These are phyloP conservation scores for Oncorhynchus gorbuscha DNA, from an alignment of 2,113 vertebrate genomes.

Conservation along the genomic window DNA sequence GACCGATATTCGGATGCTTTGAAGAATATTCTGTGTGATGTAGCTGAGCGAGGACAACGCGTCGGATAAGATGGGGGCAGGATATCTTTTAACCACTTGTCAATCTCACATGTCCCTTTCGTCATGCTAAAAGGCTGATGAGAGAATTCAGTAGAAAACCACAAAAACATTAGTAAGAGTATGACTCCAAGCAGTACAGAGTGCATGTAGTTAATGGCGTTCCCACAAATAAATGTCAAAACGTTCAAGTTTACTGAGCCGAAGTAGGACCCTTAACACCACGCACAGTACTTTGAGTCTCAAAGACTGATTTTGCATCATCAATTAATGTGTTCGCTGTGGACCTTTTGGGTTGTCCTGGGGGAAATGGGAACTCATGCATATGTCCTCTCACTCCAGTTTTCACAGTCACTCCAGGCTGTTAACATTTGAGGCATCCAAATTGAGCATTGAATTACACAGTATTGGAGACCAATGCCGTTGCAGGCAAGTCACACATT, in stretches of 20 bases:
- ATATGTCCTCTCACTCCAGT: background rate
- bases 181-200: background rate
- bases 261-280: background rate
- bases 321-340: background rate
- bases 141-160: no score
- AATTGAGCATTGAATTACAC: no score
- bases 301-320: background rate
- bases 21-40: slow-evolving; percentile 4
- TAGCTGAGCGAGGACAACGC: background rate
- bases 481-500: no score
- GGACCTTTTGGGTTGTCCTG: background rate
- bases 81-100: background rate
- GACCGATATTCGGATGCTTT: background rate
- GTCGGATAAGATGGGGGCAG: background rate
- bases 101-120: no score
- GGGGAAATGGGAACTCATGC: background rate
- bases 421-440: no score
- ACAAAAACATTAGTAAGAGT: no score
- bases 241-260: background rate
- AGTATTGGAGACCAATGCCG: no score
- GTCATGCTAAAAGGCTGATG: no score
- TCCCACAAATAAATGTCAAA: background rate
- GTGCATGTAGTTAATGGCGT: background rate
- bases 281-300: background rate
- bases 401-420: no score